Evolutionary conservation across 2,888 invertebrate genomes (phyloP), one percentile per base, ranked within the genome.

Genomic region (Chalcosyrphus nemorum): DNA sequence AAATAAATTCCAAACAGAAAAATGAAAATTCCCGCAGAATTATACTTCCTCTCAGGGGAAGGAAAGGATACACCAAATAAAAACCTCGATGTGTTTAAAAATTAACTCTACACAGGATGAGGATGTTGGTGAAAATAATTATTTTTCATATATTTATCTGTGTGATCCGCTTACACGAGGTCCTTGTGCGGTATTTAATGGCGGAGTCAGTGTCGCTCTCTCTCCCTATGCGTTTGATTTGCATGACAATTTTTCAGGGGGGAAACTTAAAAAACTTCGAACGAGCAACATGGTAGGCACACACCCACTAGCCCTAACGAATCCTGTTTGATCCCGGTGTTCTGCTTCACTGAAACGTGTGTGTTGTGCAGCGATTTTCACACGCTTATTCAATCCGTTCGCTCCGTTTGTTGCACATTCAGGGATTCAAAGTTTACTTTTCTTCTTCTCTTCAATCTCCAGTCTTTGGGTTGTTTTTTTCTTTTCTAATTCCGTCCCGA

Each of bases 321-420:
- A 27, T 21, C 70, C 57, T 38, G 24, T 43, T 71, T 71, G 41
- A 61, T 71, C 41, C 52, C 29, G 13, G n/a, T 29, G 13, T 50
- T 19, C 17, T 59, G 2, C 32, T 7, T 63, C 61, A 63, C 43
- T 72, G 61, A 43, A 72, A 52, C 21, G 43, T 50, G 50, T 50
- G 57, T 35, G 57, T 45, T 81, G n/a, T n/a, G 68, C 75, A 75
- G 61, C 27, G 41, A 76, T 70, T 71, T 77, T 81, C 81, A 77
- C 76, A 76, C 81, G 41, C 65, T 59, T 63, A 70, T 70, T 75
- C 81, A 68, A 68, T 68, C 68, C 61, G 19, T 50, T 45, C 50
- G 41, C 74, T 41, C 54, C 9, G 74, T 74, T 63, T 74, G 63
- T 45, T 75, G 75, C 75, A 72, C 65, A 71, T 52, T 71, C 35